These are phyloP conservation scores for Cyprinodon diabolis DNA, from an alignment of 2,797 vertebrate species.

Conservation along the genomic window DNA sequence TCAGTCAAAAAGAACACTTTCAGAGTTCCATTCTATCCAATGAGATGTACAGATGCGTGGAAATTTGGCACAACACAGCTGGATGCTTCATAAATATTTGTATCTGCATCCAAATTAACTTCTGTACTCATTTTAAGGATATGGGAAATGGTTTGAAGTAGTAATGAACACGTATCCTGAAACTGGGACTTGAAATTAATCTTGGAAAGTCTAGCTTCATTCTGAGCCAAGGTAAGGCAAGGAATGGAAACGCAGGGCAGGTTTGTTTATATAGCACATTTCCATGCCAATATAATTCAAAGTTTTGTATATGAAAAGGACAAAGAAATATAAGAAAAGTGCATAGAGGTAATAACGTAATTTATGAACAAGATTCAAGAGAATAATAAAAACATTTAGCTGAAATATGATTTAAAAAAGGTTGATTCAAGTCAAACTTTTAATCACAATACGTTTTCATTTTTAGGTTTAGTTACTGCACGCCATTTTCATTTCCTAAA, in stretches of 20 bases:
- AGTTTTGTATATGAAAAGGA: no score
- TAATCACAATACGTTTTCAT: no score
- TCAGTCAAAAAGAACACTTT: neutral
- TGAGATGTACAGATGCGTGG: neutral
- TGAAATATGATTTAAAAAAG: no score
- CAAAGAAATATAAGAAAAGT: no score
- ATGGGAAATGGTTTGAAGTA: neutral
- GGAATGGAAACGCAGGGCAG: no score
- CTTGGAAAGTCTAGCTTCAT: neutral
- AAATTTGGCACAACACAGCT: neutral
- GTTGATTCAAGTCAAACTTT: neutral
- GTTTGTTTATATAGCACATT: no score
- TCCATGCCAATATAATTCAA: no score
- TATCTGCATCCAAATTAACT: constrained; percentile 1
- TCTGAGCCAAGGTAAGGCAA: neutral
- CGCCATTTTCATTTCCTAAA: no score
- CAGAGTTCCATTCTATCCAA: constrained; percentile 5
- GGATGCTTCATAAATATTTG: neutral
- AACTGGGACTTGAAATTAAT: neutral
- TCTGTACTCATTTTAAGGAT: constrained; percentile 1
- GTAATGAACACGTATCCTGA: neutral
- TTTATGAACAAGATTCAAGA: no score
- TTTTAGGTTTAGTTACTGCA: no score
- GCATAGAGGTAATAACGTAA: no score
- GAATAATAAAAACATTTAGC: no score